These are phyloP conservation scores for Poecilia latipinna DNA, from an alignment of 2,113 vertebrate species.

Conservation along the genomic window DNA sequence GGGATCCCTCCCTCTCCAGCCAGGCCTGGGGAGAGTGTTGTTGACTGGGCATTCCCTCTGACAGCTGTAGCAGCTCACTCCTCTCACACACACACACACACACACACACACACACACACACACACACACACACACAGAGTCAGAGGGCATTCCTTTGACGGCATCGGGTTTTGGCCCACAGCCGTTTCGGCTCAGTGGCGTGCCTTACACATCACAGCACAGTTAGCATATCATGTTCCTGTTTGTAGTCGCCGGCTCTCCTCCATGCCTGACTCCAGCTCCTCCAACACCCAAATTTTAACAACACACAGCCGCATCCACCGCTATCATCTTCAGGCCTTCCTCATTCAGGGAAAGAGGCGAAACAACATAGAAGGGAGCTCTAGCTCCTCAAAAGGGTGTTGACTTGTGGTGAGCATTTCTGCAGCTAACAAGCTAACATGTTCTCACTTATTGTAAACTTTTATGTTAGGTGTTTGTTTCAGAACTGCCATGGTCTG, in stretches of 20 bases:
- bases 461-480: too few relatives aligned
- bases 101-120: not conserved
- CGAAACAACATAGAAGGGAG: conserved; percentile 15
- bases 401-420: conserved; percentile 19
- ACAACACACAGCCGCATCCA: conserved; percentile 14
- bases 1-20: conserved; percentile 52
- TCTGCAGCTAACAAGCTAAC: not conserved
- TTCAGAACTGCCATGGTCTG: too few relatives aligned
- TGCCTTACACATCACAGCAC: conserved; percentile 27
- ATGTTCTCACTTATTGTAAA: too few relatives aligned
- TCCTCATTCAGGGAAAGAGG: conserved; percentile 16
- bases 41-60: conserved; percentile 62
- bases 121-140: conserved; percentile 35
- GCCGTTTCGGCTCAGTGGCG: conserved; percentile 55
- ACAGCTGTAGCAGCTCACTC: conserved; percentile 38
- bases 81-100: conserved; percentile 11
- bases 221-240: conserved; percentile 49
- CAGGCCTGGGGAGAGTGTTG: conserved; percentile 37
- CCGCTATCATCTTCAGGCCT: not conserved
- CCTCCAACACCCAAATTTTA: not conserved
- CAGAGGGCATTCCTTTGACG: conserved; percentile 61
- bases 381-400: not conserved
- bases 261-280: conserved; percentile 19
- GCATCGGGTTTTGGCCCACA: conserved; percentile 32
- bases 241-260: conserved; percentile 26